Percentiles rank a stretch among this genome's conserved stretches.
Evolutionary conservation across 2,888 invertebrate species (phyloP).

Genomic region (Oeneis ivallda): DNA sequence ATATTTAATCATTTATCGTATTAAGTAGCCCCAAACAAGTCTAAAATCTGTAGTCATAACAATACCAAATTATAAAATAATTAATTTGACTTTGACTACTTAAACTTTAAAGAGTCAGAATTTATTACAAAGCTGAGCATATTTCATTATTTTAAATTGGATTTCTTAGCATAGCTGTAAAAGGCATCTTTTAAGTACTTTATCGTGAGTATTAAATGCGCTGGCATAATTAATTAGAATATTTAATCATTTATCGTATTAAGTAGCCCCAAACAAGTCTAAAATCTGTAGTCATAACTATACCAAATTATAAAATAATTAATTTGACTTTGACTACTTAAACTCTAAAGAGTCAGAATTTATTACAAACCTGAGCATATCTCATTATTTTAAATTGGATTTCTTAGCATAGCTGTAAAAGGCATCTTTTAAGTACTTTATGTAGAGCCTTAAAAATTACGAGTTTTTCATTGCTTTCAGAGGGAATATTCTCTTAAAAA

Average conservation of each 20-base stretch:
- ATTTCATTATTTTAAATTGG: slow-evolving; percentile 13
- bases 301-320: too few species aligned
- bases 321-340: not conserved
- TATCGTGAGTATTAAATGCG: slow-evolving; percentile 70
- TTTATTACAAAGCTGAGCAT: slow-evolving; percentile 12
- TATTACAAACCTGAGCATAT: slow-evolving; percentile 13
- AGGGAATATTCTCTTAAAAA: slow-evolving; percentile 21
- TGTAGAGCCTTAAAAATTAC: slow-evolving; percentile 27
- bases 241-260: too few species aligned
- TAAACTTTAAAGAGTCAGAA: slow-evolving; percentile 3
- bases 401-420: slow-evolving; percentile 25
- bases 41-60: too few species aligned
- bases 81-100: not conserved
- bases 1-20: too few species aligned
- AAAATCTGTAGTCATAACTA: too few species aligned
- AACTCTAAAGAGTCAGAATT: slow-evolving; percentile 3
- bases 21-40: too few species aligned
- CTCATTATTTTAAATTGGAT: slow-evolving; percentile 14
- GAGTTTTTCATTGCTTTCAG: slow-evolving; percentile 28
- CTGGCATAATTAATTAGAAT: slow-evolving; percentile 16
- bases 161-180: slow-evolving; percentile 23
- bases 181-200: slow-evolving; percentile 28
- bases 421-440: slow-evolving; percentile 24
- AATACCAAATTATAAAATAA: too few species aligned
- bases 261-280: too few species aligned